Evolutionary conservation across 2,888 invertebrate species (phyloP).

Genomic region (Anthoptus insignis): DNA sequence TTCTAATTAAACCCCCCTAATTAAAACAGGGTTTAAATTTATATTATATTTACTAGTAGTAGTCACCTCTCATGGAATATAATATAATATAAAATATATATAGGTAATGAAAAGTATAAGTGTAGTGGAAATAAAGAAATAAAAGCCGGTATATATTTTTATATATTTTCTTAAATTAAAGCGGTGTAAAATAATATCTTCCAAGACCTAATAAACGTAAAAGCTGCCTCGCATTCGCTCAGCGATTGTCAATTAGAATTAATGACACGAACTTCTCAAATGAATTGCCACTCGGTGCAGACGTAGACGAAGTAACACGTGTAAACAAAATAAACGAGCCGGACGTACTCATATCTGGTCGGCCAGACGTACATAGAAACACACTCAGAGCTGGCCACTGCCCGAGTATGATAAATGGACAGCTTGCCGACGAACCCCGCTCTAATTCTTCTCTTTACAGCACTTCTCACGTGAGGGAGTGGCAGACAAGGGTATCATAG

Average conservation of each 20-base stretch:
- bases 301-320: constrained; percentile 61
- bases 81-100: no score
- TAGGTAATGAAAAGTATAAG: no score
- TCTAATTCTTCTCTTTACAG: constrained; percentile 71
- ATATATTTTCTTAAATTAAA: no score
- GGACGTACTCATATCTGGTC: constrained; percentile 47
- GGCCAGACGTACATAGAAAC: constrained; percentile 73
- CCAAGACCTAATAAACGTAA: constrained; percentile 17
- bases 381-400: constrained; percentile 73
- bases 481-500: no score
- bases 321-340: constrained; percentile 73
- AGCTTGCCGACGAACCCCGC: constrained; percentile 56
- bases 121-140: no score
- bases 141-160: no score
- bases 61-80: no score
- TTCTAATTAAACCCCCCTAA: constrained; percentile 1
- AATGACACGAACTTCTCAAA: constrained; percentile 46
- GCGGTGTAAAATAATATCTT: constrained; percentile 7
- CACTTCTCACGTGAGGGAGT: constrained; percentile 53
- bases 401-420: constrained; percentile 80
- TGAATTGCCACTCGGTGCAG: constrained; percentile 54
- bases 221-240: constrained; percentile 1
- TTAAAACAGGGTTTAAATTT: no score
- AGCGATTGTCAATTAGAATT: constrained; percentile 34
- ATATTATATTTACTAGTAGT: no score